Evolutionary conservation across 2,113 vertebrate genomes (phyloP), one percentile per base, ranked within the genome.

Genomic region (Cygnus atratus): DNA sequence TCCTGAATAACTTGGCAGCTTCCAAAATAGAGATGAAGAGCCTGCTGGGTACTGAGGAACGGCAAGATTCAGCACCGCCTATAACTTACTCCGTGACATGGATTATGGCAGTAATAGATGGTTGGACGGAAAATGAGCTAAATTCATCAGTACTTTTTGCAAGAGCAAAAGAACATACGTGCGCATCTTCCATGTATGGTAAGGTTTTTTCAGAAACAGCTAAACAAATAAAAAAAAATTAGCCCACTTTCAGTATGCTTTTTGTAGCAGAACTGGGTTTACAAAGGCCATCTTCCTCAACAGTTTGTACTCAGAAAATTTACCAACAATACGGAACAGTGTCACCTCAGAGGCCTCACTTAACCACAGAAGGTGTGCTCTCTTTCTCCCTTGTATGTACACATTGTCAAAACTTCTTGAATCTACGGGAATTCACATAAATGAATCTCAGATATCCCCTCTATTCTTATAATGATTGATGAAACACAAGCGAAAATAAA

Each of bases 401-500:
- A 29, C 67, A 67, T 77, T 72, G 80, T 62, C 74, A 43, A 92
- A 96, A 96, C 57, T 94, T 96, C 87, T 92, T 88, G 85, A 79
- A 87, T 97, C 86, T 92, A 75, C 78, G 94, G 55, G 65, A 98
- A 97, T 70, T 97, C 96, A 95, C 93, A 93, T 46, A 88, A 87
- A 93, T 94, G 83, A 96, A 90, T 82, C 82, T 93, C 67, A 95
- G 85, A 91, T 97, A 96, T 96, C 89, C 75, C 77, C 97, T 96
- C 88, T 95, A 92, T 95, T 97, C 96, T 90, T 76, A 95, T 93
- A 96, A 95, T 96, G 94, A 98, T 95, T 97, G 96, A 98, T 97
- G 95, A 97, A 98, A 97, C 96, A 97, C 41, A 10, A 97, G 97
- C 97, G 97, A 93, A 98, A 98, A 98, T 97, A 97, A 98, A 98